These are phyloP conservation scores for Hypselothyrea guttata DNA, from an alignment of 2,888 invertebrate genomes.

Conservation along the genomic window DNA sequence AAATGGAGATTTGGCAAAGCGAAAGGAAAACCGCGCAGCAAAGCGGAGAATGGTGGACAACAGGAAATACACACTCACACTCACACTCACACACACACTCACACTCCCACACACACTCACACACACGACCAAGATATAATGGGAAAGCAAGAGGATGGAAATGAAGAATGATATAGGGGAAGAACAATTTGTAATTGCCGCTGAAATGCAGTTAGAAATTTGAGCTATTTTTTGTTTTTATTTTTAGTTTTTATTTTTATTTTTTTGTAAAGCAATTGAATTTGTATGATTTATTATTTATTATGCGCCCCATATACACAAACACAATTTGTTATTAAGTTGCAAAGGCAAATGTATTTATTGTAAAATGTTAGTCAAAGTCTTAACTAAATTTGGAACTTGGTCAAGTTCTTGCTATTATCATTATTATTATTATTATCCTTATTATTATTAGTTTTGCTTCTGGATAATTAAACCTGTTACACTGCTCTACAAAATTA, in stretches of 20 bases:
- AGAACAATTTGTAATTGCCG: neutral
- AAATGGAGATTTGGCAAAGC: conserved; percentile 15
- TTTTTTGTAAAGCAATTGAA: conserved; percentile 14
- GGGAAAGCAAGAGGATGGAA: conserved; percentile 23
- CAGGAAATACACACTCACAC: conserved; percentile 8
- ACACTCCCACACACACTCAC: conserved; percentile 28
- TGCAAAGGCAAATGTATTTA: conserved; percentile 50
- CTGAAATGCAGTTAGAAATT: conserved; percentile 11
- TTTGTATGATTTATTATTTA: conserved; percentile 63
- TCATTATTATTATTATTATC: no score
- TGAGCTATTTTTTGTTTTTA: neutral
- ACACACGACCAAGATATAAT: conserved; percentile 55
- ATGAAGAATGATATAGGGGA: neutral
- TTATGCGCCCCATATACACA: conserved; percentile 38
- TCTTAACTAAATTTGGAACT: conserved; percentile 26
- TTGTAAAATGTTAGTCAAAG: conserved; percentile 57
- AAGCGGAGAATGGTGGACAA: conserved; percentile 6
- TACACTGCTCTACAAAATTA: conserved; percentile 40
- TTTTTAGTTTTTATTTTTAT: no score
- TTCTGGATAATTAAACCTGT: neutral
- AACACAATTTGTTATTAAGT: conserved; percentile 61
- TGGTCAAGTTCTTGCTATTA: conserved; percentile 10
- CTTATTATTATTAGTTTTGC: conserved; percentile 1
- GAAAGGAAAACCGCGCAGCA: no score
- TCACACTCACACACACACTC: conserved; percentile 8